phyloP scores from a whole-genome alignment of 2,797 vertebrate genomes.

The Scomberomorus guttatus region DNA sequence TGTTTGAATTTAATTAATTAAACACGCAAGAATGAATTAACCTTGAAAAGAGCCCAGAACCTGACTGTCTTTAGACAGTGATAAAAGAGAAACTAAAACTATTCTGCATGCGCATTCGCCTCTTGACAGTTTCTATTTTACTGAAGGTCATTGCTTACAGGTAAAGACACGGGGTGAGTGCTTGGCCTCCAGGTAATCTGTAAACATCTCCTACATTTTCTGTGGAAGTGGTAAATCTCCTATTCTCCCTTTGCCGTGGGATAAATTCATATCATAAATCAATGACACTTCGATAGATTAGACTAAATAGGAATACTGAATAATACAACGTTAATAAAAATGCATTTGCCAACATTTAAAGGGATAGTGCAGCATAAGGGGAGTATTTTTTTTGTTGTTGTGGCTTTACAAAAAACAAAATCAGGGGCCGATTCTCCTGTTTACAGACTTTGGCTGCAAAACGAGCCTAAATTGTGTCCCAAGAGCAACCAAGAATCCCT shows the following conservation, averaged over 20 bases:
- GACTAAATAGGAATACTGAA: constrained; percentile 1
- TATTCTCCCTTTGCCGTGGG: neutral
- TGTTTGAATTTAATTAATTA: neutral
- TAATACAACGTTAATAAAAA: constrained; percentile 11
- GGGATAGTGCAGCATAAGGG: too few species aligned
- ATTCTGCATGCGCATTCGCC: neutral
- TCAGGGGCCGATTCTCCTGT: too few species aligned
- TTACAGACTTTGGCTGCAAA: neutral
- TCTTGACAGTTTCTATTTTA: constrained; percentile 9
- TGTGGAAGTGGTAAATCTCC: constrained; percentile 13
- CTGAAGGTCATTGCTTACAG: constrained; percentile 25
- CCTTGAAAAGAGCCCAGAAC: constrained; percentile 2
- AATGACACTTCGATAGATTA: neutral
- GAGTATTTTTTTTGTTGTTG: neutral
- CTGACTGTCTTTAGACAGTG: neutral
- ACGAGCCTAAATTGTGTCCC: neutral
- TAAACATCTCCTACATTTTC: neutral
- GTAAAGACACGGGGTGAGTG: neutral
- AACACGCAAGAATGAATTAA: neutral
- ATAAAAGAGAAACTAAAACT: constrained; percentile 1
- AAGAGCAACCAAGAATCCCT: neutral
- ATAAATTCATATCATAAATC: constrained; percentile 30
- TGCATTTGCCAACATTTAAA: neutral
- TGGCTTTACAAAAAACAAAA: neutral
- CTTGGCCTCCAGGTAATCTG: constrained; percentile 3